Evolutionary conservation across 2,797 vertebrate species (phyloP).

Genomic region (Characodon lateralis): DNA sequence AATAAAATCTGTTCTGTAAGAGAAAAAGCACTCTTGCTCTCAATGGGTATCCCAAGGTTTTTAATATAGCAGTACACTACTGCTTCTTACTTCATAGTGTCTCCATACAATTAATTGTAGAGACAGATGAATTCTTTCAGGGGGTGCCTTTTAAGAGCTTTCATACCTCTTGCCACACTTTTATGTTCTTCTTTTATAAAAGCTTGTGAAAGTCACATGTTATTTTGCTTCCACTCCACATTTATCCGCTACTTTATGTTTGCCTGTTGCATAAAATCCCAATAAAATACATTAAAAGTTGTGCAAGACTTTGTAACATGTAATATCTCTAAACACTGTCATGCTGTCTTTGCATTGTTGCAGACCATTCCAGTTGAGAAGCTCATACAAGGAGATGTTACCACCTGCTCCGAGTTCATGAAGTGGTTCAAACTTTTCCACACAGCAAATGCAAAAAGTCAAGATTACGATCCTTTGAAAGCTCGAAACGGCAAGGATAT

Average conservation of each 20-base stretch:
- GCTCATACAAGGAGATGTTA: slow-evolving; percentile 70
- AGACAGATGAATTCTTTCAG: neutral
- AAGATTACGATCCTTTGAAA: slow-evolving; percentile 62
- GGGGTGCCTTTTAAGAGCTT: neutral
- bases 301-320: neutral
- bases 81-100: neutral
- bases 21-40: neutral
- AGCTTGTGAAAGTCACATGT: too few species aligned
- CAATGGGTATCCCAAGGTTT: neutral
- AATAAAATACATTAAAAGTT: neutral
- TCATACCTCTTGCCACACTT: neutral
- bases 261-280: too few species aligned
- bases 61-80: neutral
- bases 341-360: slow-evolving; percentile 25
- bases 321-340: neutral
- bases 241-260: too few species aligned
- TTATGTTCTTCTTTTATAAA: neutral
- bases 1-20: neutral
- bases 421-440: slow-evolving; percentile 81
- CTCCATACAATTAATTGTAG: neutral
- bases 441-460: slow-evolving; percentile 45
- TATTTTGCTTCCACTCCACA: too few species aligned
- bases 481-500: slow-evolving; percentile 64
- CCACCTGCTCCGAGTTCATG: slow-evolving; percentile 66
- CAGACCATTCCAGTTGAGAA: slow-evolving; percentile 76